Evolutionary conservation across 1,140 invertebrate species (phyloP).

Genomic region (Drosophila teissieri): DNA sequence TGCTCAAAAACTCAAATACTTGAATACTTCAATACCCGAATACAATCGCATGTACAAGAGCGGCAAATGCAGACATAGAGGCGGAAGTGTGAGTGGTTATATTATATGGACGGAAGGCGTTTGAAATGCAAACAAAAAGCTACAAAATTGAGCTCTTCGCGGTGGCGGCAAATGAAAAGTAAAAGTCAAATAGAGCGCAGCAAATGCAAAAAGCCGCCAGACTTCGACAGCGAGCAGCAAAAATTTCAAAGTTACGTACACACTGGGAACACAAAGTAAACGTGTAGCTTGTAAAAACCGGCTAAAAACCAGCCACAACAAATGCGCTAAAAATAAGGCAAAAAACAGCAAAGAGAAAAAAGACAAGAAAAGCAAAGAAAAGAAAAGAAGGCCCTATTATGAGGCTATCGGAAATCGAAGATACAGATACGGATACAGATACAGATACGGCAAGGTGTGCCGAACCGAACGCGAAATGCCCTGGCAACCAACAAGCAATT

Average conservation of each 20-base stretch:
- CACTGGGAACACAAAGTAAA: conserved; percentile 45
- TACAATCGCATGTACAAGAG: neutral
- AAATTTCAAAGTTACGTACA: conserved; percentile 65
- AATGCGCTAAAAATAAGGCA: conserved; percentile 5
- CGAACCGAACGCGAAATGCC: conserved; percentile 23
- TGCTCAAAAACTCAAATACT: no score
- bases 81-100: conserved; percentile 55
- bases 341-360: conserved; percentile 15
- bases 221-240: conserved; percentile 37
- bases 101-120: conserved; percentile 42
- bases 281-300: conserved; percentile 63
- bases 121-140: conserved; percentile 1
- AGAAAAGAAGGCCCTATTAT: no score
- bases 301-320: conserved; percentile 35
- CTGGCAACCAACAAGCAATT: conserved; percentile 7
- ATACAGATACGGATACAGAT: neutral
- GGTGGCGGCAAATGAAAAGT: conserved; percentile 69
- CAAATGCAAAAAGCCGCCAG: conserved; percentile 69
- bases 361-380: neutral
- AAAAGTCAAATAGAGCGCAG: conserved; percentile 80
- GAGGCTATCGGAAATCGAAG: neutral
- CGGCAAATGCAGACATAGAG: conserved; percentile 34
- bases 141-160: conserved; percentile 19
- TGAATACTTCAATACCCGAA: no score
- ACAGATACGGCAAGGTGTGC: conserved; percentile 20